Percentiles rank a stretch among this genome's conserved stretches.
These are phyloP conservation scores for Andricus grossulariae DNA, from an alignment of 1,140 invertebrate species.

Conservation along the genomic window DNA sequence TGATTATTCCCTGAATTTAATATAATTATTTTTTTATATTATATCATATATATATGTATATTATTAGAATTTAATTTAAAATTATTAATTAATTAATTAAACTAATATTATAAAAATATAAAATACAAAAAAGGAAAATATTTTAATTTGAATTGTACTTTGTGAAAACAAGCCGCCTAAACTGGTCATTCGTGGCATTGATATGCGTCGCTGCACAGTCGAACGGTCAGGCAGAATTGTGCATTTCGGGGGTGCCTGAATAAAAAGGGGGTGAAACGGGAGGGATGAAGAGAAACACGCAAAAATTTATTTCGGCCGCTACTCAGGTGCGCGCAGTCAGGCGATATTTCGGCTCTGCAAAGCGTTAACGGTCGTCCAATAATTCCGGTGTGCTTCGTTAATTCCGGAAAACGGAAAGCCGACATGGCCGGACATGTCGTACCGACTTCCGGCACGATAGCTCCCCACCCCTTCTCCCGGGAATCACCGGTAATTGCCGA, in stretches of 20 bases:
- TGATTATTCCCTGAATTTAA: too few species aligned
- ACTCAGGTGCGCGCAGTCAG: conserved; percentile 20
- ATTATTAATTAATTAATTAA: too few species aligned
- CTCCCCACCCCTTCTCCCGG: conserved; percentile 13
- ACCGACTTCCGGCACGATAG: conserved; percentile 16
- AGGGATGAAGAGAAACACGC: not conserved
- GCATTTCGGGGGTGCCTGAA: not conserved
- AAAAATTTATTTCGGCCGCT: conserved; percentile 33
- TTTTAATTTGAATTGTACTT: conserved; percentile 25
- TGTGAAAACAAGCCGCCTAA: conserved; percentile 18
- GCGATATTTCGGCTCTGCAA: conserved; percentile 15
- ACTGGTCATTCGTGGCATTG: conserved; percentile 22
- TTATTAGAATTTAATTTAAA: too few species aligned
- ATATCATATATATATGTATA: too few species aligned
- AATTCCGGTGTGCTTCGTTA: conserved; percentile 24
- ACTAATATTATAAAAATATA: too few species aligned
- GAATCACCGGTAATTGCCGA: conserved; percentile 27
- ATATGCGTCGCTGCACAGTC: conserved; percentile 3
- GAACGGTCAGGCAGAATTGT: conserved; percentile 20
- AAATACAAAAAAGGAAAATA: conserved; percentile 15
- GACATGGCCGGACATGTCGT: conserved; percentile 19
- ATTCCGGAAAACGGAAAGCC: conserved; percentile 26
- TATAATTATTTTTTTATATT: too few species aligned
- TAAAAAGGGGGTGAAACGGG: not conserved
- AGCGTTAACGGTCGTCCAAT: conserved; percentile 28